These are phyloP conservation scores for Cacatua alba DNA, from an alignment of 2,113 vertebrate genomes.

Conservation along the genomic window DNA sequence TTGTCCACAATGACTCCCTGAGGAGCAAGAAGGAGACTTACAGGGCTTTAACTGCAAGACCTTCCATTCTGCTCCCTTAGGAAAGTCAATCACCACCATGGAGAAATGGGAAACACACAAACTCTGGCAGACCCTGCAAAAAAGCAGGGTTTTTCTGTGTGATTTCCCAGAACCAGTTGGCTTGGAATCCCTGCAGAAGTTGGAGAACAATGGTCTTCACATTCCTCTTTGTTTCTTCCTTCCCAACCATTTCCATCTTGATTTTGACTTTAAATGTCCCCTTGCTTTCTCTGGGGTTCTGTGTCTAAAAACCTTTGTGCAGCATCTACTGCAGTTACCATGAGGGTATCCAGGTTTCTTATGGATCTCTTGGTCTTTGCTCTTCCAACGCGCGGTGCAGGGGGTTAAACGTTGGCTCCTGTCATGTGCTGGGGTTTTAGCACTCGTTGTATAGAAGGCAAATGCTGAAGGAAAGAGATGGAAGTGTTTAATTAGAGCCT, in stretches of 20 bases:
- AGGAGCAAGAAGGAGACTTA: background rate
- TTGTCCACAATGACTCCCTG: background rate
- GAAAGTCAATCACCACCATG: background rate
- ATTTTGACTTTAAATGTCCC: background rate
- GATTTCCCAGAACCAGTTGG: background rate
- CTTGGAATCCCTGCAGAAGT: rapidly evolving
- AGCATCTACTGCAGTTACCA: background rate
- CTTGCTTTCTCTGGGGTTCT: background rate
- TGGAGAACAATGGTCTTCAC: background rate
- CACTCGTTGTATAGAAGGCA: background rate
- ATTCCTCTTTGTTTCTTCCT: background rate
- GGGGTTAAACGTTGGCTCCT: background rate
- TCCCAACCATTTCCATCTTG: background rate
- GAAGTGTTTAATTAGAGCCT: background rate
- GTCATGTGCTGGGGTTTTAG: background rate
- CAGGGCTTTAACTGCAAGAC: background rate
- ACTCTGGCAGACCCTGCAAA: background rate
- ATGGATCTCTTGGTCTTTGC: background rate
- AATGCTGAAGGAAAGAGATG: background rate
- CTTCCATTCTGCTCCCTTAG: background rate
- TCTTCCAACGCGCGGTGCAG: background rate
- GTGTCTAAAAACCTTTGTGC: background rate
- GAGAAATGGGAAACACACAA: background rate
- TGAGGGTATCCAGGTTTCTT: background rate
- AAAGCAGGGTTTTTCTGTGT: background rate